phyloP scores from a whole-genome alignment of 2,113 vertebrate species.

The Sterna hirundo region DNA sequence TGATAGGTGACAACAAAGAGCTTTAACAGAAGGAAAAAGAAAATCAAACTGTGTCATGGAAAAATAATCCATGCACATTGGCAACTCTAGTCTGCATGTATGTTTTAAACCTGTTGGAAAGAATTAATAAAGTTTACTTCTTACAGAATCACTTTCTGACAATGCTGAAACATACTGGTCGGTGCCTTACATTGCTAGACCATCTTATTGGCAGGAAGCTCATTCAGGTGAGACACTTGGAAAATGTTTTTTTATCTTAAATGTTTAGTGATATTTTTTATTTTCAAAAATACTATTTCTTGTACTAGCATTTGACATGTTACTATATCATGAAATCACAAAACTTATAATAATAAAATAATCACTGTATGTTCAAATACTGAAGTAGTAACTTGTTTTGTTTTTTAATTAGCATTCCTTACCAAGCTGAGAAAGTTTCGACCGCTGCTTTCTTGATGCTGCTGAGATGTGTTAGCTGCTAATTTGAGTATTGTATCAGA shows the following conservation, averaged over 20 bases:
- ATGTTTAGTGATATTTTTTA: background rate
- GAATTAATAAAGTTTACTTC: background rate
- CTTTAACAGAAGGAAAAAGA: background rate
- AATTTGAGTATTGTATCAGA: slow-evolving; percentile 20
- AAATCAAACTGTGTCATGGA: background rate
- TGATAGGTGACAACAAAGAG: background rate
- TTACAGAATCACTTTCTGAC: slow-evolving; percentile 42
- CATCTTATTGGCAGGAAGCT: slow-evolving; percentile 76
- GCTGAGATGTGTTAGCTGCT: background rate
- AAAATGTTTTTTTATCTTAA: background rate
- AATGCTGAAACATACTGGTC: slow-evolving; percentile 54
- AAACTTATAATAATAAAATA: background rate
- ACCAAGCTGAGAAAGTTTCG: slow-evolving; percentile 86
- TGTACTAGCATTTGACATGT: background rate
- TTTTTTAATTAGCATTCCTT: slow-evolving; percentile 84
- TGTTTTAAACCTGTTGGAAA: background rate
- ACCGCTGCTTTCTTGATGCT: slow-evolving; percentile 11
- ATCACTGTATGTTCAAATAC: background rate
- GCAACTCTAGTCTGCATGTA: background rate
- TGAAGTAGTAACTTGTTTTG: slow-evolving; percentile 44
- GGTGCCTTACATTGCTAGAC: slow-evolving; percentile 84
- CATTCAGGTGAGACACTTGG: slow-evolving; percentile 85
- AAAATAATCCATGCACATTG: background rate
- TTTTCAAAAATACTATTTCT: background rate
- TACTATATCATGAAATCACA: background rate